A percentile compares a stretch with the other conserved stretches of the same genome.
phyloP scores from a whole-genome alignment of 2,888 invertebrate genomes.

The Coleophora flavipennella region DNA sequence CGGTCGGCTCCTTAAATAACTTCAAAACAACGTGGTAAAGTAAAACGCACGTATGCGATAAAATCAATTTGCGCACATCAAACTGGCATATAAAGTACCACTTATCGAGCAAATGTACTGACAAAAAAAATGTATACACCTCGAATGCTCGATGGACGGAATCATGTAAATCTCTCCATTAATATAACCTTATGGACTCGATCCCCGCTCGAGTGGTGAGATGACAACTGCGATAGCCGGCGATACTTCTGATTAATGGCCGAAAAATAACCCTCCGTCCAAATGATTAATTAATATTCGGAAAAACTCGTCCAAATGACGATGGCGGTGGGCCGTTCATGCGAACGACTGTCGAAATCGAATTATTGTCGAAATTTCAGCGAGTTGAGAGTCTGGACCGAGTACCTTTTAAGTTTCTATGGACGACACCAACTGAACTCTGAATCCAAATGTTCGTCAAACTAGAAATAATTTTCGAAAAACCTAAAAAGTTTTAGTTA shows the following conservation, averaged over 20 bases:
- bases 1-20: too few species aligned
- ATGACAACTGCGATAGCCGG: not conserved
- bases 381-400: not conserved
- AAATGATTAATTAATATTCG: conserved; percentile 2
- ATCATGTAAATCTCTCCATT: not conserved
- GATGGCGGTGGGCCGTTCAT: not conserved
- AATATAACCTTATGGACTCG: not conserved
- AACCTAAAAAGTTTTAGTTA: too few species aligned
- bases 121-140: too few species aligned
- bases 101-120: too few species aligned
- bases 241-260: conserved; percentile 1
- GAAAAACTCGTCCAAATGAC: not conserved
- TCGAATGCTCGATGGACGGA: not conserved
- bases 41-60: too few species aligned
- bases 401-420: not conserved
- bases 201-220: not conserved
- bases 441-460: not conserved
- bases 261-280: conserved; percentile 1
- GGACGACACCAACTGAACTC: not conserved
- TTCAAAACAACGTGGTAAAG: too few species aligned
- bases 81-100: too few species aligned
- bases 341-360: conserved; percentile 2
- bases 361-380: conserved; percentile 2
- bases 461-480: too few species aligned
- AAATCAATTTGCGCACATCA: too few species aligned